These are phyloP conservation scores for Centropus unirufus DNA, from an alignment of 2,113 vertebrate genomes.

Conservation along the genomic window DNA sequence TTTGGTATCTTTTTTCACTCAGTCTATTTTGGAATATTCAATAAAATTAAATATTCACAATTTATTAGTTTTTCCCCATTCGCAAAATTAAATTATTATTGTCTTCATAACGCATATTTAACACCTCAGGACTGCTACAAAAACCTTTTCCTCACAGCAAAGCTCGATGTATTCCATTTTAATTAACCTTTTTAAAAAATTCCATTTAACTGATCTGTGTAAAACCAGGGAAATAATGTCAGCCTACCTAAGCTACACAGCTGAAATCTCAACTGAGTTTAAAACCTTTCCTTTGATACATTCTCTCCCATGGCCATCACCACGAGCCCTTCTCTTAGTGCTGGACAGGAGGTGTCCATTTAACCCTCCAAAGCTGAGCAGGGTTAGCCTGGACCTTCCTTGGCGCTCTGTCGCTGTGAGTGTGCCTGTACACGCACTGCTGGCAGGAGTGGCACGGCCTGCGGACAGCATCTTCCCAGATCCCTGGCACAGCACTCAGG, in stretches of 20 bases:
- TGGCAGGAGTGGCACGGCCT: neutral
- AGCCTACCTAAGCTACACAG: neutral
- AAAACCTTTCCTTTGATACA: neutral
- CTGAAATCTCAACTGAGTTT: neutral
- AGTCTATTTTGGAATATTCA: neutral
- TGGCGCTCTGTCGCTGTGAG: rapidly evolving
- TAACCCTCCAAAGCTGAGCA: neutral
- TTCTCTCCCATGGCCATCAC: neutral
- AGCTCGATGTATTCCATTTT: neutral
- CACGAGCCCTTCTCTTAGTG: neutral
- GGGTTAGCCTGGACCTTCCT: neutral
- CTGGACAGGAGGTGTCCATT: neutral
- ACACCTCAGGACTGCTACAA: neutral
- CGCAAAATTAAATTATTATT: neutral
- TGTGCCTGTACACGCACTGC: neutral
- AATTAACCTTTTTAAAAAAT: neutral
- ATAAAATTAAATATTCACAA: neutral
- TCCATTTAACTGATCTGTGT: neutral
- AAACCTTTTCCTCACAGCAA: neutral
- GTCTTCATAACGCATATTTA: neutral
- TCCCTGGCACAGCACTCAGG: neutral
- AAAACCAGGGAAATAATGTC: neutral
- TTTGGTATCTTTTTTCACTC: neutral
- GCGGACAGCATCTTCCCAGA: neutral
- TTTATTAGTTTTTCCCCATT: neutral